Conservation (phyloP, 2,797 vertebrate genomes). For the Melanotaenia maccullochi region DNA sequence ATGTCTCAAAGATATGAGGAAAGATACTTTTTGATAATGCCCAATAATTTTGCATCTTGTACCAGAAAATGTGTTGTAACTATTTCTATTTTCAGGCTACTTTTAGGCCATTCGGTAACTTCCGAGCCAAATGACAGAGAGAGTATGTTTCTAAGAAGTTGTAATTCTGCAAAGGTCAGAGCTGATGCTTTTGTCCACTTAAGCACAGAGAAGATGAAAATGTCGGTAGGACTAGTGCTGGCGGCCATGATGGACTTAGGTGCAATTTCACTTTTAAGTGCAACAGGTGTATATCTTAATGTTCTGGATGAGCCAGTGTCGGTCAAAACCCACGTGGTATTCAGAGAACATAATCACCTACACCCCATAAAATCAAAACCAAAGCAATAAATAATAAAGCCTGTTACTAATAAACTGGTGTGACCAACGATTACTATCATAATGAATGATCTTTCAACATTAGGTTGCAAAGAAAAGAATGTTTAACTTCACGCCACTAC, state of each 20-base stretch:
- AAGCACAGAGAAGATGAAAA: conserved; percentile 41
- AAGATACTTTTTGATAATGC: not conserved
- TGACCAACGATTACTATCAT: too few species aligned
- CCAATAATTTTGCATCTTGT: not conserved
- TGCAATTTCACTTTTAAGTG: conserved; percentile 13
- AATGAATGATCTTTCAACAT: too few species aligned
- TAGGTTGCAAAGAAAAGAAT: too few species aligned
- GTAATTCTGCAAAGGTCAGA: conserved; percentile 55
- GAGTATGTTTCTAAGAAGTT: conserved; percentile 17
- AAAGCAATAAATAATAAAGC: not conserved
- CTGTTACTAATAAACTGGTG: not conserved
- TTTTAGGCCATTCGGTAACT: not conserved
- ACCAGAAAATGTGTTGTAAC: not conserved
- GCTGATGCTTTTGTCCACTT: conserved; percentile 34
- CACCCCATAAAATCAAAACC: not conserved
- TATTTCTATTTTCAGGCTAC: conserved; percentile 7
- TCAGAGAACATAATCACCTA: not conserved
- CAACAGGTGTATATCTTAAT: not conserved
- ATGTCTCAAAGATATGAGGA: not conserved
- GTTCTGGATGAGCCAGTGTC: not conserved
- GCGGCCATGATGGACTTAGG: conserved; percentile 20
- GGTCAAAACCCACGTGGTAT: not conserved
- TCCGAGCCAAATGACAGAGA: conserved; percentile 3
- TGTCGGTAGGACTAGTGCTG: conserved; percentile 6
- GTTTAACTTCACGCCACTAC: too few species aligned